phyloP scores from a whole-genome alignment of 2,797 vertebrate genomes.

The Catamblyrhynchus diadema region DNA sequence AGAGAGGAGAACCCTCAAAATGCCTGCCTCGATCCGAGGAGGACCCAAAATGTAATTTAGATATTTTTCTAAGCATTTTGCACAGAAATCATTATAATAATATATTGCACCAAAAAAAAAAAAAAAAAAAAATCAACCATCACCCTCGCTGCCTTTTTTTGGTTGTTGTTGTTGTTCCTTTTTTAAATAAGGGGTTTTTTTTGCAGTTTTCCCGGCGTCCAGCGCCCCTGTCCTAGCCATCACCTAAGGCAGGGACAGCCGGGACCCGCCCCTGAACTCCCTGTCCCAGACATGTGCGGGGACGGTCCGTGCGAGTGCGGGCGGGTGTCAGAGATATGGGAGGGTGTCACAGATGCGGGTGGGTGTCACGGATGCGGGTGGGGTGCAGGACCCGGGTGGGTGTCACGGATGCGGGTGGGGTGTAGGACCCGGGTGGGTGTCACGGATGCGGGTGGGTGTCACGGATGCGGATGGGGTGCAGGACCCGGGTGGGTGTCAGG shows the following conservation, averaged over 20 bases:
- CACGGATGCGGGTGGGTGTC: accelerated
- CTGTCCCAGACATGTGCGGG: accelerated
- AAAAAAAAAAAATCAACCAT: not conserved
- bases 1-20: not conserved
- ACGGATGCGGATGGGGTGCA: not conserved
- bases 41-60: not conserved
- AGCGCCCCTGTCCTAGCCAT: not conserved
- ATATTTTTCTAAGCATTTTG: not conserved
- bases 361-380: too few relatives aligned
- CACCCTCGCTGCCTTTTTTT: accelerated
- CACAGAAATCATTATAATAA: accelerated
- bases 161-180: not conserved
- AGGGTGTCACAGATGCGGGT: too few relatives aligned
- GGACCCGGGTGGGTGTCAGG: not conserved
- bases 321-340: accelerated
- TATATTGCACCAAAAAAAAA: accelerated
- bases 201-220: not conserved
- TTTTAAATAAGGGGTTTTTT: accelerated
- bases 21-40: accelerated
- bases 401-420: accelerated
- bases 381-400: not conserved
- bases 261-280: accelerated
- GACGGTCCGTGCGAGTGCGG: accelerated
- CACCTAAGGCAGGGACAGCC: not conserved
- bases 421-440: not conserved